phyloP scores from a whole-genome alignment of 2,797 vertebrate genomes.

The Periparus ater region DNA sequence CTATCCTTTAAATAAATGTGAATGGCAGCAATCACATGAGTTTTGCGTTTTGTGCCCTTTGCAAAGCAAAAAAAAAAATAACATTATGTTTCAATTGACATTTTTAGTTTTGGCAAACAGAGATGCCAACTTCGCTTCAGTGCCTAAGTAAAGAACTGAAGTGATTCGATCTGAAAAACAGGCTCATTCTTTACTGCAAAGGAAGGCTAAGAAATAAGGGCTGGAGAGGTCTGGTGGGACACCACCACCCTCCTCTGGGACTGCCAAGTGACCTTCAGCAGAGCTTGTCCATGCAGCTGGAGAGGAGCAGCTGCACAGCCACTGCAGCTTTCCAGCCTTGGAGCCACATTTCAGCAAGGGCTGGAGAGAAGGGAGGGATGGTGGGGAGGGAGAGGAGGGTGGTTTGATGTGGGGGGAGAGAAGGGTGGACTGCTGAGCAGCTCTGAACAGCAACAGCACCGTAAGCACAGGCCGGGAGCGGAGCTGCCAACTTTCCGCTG shows the following conservation, averaged over 20 bases:
- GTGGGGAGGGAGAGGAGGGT: neutral
- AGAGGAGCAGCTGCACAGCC: neutral
- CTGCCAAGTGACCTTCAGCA: neutral
- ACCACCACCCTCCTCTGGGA: neutral
- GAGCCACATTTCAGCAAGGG: neutral
- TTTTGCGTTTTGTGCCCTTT: neutral
- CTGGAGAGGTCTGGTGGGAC: neutral
- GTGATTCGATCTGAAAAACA: fast-evolving
- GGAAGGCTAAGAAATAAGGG: neutral
- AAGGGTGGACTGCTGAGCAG: neutral
- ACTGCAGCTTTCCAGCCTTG: neutral
- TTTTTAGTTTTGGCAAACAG: neutral
- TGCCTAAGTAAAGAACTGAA: neutral
- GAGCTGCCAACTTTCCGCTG: neutral
- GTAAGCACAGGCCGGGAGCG: fast-evolving
- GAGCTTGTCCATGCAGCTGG: fast-evolving
- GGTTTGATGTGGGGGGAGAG: neutral
- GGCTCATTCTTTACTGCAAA: neutral
- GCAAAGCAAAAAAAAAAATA: neutral
- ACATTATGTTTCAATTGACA: neutral
- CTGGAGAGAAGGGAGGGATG: neutral
- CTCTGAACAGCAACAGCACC: fast-evolving
- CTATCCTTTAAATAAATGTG: neutral
- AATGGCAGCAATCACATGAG: neutral
- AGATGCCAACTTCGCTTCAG: neutral